Percentiles rank a stretch among this genome's conserved stretches.
These are phyloP conservation scores for Euthynnus affinis DNA, from an alignment of 2,797 vertebrate species.

Conservation along the genomic window DNA sequence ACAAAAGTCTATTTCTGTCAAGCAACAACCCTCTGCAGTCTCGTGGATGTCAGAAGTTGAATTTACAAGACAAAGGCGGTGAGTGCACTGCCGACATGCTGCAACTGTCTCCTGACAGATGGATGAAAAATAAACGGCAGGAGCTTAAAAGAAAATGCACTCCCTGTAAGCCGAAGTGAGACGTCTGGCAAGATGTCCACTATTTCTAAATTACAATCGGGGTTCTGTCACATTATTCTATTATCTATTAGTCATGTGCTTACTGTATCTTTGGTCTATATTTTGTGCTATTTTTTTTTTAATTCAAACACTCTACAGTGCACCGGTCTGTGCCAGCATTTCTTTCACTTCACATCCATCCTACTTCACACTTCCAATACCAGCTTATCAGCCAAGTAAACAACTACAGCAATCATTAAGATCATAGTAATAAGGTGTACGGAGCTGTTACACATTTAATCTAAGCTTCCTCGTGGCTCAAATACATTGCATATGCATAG, in stretches of 20 bases:
- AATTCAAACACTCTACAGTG: constrained; percentile 26
- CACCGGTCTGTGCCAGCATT: constrained; percentile 29
- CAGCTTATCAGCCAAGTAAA: constrained; percentile 30
- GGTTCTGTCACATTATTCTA: constrained; percentile 63
- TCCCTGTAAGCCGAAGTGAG: constrained; percentile 68
- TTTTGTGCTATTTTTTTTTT: constrained; percentile 33
- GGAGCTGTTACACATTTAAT: constrained; percentile 28
- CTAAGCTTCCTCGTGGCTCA: constrained; percentile 7
- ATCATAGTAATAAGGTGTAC: constrained; percentile 29
- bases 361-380: constrained; percentile 24
- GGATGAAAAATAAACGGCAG: constrained; percentile 78
- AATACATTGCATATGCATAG: constrained; percentile 10
- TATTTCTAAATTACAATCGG: constrained; percentile 62
- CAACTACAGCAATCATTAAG: constrained; percentile 23
- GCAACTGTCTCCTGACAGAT: constrained; percentile 81
- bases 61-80: constrained; percentile 84
- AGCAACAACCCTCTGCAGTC: constrained; percentile 83
- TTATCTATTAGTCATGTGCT: constrained; percentile 58
- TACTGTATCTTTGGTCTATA: constrained; percentile 45
- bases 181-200: constrained; percentile 75
- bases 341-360: constrained; percentile 21
- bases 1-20: constrained; percentile 83
- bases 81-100: constrained; percentile 70
- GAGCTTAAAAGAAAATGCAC: constrained; percentile 72
- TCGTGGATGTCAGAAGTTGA: constrained; percentile 81